phyloP scores from a whole-genome alignment of 2,888 invertebrate genomes.

The Caenorhabditis sp. region DNA sequence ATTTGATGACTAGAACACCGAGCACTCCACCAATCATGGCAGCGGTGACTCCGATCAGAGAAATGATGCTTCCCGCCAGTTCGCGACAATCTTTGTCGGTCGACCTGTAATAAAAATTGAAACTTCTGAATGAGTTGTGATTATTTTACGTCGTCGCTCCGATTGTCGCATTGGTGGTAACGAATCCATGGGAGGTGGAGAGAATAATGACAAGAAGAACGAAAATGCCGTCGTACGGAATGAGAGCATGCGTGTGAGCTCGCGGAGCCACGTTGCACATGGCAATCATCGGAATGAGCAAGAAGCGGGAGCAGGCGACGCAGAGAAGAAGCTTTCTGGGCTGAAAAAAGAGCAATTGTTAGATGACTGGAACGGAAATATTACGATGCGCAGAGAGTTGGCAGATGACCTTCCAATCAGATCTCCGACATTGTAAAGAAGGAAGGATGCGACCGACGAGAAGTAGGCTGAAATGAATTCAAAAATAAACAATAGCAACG shows the following conservation, averaged over 20 bases:
- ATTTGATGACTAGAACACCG: constrained; percentile 54
- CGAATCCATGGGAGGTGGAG: constrained; percentile 64
- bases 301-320: constrained; percentile 34
- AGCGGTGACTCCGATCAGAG: constrained; percentile 57
- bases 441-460: constrained; percentile 65
- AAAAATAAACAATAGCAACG: neutral
- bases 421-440: constrained; percentile 67
- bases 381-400: constrained; percentile 52
- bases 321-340: constrained; percentile 35
- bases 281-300: constrained; percentile 61
- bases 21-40: constrained; percentile 59
- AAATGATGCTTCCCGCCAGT: constrained; percentile 55
- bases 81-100: constrained; percentile 45
- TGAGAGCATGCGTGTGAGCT: constrained; percentile 53
- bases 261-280: constrained; percentile 66
- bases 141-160: constrained; percentile 56
- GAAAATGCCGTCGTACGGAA: constrained; percentile 67
- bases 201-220: constrained; percentile 61
- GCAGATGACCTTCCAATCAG: constrained; percentile 59
- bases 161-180: constrained; percentile 59
- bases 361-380: neutral
- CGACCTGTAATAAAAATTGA: constrained; percentile 17
- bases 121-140: neutral
- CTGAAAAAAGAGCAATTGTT: constrained; percentile 30
- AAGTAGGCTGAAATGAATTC: constrained; percentile 69